Conservation (phyloP, 2,113 vertebrate genomes). For the Trogon surrucura region DNA sequence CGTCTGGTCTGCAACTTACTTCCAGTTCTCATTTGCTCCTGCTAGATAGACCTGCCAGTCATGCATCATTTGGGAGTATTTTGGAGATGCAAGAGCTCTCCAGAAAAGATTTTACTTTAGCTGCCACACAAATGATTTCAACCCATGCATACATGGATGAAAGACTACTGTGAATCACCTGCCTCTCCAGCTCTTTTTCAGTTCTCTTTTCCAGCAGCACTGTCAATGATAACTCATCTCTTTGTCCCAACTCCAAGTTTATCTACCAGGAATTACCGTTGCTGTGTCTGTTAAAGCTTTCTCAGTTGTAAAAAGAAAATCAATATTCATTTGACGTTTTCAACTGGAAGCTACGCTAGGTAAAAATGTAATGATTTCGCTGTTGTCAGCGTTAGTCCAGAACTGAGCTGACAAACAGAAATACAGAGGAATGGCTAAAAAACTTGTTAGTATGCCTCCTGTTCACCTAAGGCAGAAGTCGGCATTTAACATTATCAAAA, state of each 20-base stretch:
- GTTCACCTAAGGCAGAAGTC: not conserved
- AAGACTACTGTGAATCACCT: not conserved
- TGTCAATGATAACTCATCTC: not conserved
- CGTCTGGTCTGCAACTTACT: not conserved
- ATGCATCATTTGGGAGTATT: not conserved
- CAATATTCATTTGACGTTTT: conserved; percentile 50
- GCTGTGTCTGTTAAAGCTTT: conserved; percentile 20
- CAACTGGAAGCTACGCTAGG: not conserved
- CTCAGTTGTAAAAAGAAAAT: conserved; percentile 31
- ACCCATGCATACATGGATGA: not conserved
- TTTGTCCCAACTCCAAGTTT: not conserved
- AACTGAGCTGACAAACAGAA: conserved; percentile 26
- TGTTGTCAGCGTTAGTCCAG: conserved; percentile 10
- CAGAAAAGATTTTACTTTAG: not conserved
- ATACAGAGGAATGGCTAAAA: not conserved
- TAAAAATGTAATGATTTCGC: conserved; percentile 27
- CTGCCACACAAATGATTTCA: not conserved
- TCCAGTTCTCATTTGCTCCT: not conserved
- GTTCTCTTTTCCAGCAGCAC: not conserved
- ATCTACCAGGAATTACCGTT: not conserved
- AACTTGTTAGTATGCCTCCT: not conserved
- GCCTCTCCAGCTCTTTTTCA: not conserved
- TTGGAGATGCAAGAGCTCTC: not conserved
- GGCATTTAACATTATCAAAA: not conserved
- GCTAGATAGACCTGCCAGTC: not conserved